A percentile compares a stretch with the other conserved stretches of the same genome.
These are phyloP conservation scores for Eupithecia abbreviata DNA, from an alignment of 2,888 invertebrate species.

Conservation along the genomic window DNA sequence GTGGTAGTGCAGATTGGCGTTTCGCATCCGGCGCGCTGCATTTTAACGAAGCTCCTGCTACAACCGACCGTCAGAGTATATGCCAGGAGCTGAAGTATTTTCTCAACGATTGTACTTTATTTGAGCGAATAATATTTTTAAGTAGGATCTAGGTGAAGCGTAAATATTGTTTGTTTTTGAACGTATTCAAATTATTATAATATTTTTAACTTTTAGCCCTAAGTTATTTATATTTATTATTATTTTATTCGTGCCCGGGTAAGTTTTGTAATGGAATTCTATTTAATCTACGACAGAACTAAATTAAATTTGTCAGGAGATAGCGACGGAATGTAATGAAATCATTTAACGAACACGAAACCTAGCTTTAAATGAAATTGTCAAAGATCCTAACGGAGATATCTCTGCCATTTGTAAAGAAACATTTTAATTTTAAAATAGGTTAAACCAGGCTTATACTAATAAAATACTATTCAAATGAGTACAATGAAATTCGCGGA, in stretches of 20 bases:
- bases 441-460: not conserved
- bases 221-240: no score
- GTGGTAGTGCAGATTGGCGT: slow-evolving; percentile 66
- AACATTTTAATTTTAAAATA: slow-evolving; percentile 16
- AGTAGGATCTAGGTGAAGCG: slow-evolving; percentile 3
- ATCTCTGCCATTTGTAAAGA: slow-evolving; percentile 6
- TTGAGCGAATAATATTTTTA: slow-evolving; percentile 23
- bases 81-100: slow-evolving; percentile 32
- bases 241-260: not conserved
- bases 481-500: slow-evolving; percentile 9
- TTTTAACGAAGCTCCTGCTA: slow-evolving; percentile 66
- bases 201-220: no score
- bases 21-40: slow-evolving; percentile 70
- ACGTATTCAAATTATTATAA: not conserved
- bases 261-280: not conserved
- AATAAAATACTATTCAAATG: slow-evolving; percentile 16
- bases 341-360: slow-evolving; percentile 15
- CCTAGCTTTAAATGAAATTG: slow-evolving; percentile 15
- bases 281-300: slow-evolving; percentile 1
- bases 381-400: slow-evolving; percentile 11
- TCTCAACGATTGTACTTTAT: slow-evolving; percentile 24
- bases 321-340: slow-evolving; percentile 11
- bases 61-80: slow-evolving; percentile 41
- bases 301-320: slow-evolving; percentile 5
- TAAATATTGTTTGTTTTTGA: not conserved